A percentile compares a stretch with the other conserved stretches of the same genome.
phyloP scores from a whole-genome alignment of 2,797 vertebrate species.

The Mormyrus hasselquistii region DNA sequence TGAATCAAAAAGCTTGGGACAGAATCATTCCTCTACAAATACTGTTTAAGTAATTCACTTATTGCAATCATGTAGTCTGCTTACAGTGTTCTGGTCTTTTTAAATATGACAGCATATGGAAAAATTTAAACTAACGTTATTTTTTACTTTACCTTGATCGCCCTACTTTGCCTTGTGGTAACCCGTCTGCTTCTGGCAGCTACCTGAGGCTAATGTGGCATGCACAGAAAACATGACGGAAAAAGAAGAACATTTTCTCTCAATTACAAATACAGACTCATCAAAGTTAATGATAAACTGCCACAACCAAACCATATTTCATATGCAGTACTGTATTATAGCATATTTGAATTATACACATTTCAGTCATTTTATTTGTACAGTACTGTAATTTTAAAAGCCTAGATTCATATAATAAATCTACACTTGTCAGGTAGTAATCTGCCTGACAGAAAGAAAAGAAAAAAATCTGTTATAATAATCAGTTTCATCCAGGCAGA shows the following conservation, averaged over 20 bases:
- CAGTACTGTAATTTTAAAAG: neutral
- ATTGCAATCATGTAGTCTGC: neutral
- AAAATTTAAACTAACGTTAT: neutral
- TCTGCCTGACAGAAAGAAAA: neutral
- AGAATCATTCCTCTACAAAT: neutral
- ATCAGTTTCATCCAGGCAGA: neutral
- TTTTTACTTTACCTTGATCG: no score
- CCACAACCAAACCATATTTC: neutral
- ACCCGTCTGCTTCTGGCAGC: neutral
- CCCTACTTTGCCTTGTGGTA: neutral
- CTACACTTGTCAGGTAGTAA: neutral
- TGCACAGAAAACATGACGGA: neutral
- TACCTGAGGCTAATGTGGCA: neutral
- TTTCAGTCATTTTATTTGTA: neutral
- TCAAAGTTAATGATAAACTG: neutral
- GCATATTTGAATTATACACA: neutral
- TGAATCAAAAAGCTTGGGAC: neutral
- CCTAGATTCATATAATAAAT: neutral
- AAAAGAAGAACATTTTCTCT: neutral
- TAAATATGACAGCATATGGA: neutral
- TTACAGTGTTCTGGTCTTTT: neutral
- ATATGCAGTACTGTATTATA: neutral
- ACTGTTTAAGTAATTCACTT: neutral
- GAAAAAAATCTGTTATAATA: neutral
- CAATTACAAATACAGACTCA: neutral